phyloP scores from a whole-genome alignment of 2,888 invertebrate genomes.

The Phasia obesa region DNA sequence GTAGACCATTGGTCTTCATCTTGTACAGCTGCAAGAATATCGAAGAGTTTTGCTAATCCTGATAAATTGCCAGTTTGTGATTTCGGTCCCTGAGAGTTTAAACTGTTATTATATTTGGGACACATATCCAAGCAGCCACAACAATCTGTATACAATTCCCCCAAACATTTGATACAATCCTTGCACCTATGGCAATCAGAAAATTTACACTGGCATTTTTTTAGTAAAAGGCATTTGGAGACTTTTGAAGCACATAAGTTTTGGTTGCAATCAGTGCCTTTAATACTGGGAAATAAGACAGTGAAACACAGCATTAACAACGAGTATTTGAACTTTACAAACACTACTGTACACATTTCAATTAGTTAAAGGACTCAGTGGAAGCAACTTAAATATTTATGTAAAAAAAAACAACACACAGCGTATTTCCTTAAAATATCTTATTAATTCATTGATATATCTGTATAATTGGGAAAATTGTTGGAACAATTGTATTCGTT shows the following conservation, averaged over 20 bases:
- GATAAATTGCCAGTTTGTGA: constrained; percentile 93
- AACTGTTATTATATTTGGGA: constrained; percentile 87
- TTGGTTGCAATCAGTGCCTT: constrained; percentile 77
- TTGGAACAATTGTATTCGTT: no score
- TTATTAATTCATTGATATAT: no score
- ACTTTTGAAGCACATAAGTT: constrained; percentile 93
- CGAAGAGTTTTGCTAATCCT: constrained; percentile 91
- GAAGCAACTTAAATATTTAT: constrained; percentile 19
- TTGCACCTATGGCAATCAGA: constrained; percentile 95
- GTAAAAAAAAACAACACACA: constrained; percentile 6
- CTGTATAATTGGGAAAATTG: no score
- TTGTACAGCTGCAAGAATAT: constrained; percentile 89
- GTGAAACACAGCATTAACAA: constrained; percentile 23
- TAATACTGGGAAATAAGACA: constrained; percentile 38
- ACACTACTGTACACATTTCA: constrained; percentile 45
- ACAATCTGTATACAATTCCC: constrained; percentile 94
- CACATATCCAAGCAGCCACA: constrained; percentile 84
- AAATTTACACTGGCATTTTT: constrained; percentile 96
- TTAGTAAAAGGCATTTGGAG: constrained; percentile 96
- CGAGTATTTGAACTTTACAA: constrained; percentile 44
- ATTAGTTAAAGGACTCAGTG: constrained; percentile 33
- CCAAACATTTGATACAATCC: constrained; percentile 94
- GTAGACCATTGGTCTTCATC: constrained; percentile 79
- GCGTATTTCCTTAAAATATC: constrained; percentile 14
- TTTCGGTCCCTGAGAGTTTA: constrained; percentile 83